A percentile compares a stretch with the other conserved stretches of the same genome.
Conservation (phyloP, 2,888 invertebrate species). For the Hirtodrosophila duncani region DNA sequence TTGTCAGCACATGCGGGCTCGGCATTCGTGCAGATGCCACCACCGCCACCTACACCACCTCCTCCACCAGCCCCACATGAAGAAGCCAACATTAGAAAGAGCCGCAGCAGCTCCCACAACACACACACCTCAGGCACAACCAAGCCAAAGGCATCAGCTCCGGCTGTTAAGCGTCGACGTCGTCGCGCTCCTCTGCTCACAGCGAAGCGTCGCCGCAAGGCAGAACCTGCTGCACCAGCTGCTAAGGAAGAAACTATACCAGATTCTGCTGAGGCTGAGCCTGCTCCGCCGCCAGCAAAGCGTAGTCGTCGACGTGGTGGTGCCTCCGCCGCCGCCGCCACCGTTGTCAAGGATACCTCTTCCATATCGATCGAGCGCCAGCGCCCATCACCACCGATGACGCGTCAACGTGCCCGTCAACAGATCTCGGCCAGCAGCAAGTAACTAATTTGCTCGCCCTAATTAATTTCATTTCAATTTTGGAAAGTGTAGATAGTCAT, state of each 20-base stretch:
- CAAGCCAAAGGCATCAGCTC: conserved; percentile 43
- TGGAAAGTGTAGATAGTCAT: too few relatives aligned
- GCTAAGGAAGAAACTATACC: not conserved
- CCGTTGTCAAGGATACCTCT: conserved; percentile 9
- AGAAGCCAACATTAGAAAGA: conserved; percentile 14
- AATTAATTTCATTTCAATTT: not conserved
- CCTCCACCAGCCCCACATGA: conserved; percentile 16
- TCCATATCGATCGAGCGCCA: conserved; percentile 27
- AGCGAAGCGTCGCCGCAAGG: conserved; percentile 34
- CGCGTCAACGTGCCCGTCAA: conserved; percentile 61
- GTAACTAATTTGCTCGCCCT: conserved; percentile 6
- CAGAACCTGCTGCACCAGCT: not conserved
- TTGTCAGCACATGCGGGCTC: conserved; percentile 53
- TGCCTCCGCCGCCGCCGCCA: conserved; percentile 10
- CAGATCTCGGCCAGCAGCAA: conserved; percentile 62
- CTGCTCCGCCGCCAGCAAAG: conserved; percentile 9
- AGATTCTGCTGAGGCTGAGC: not conserved
- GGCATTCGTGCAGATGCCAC: conserved; percentile 51
- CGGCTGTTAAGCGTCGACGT: conserved; percentile 59
- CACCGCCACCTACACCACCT: conserved; percentile 12
- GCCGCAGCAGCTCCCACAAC: conserved; percentile 39
- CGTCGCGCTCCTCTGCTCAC: conserved; percentile 54
- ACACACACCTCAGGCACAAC: conserved; percentile 52
- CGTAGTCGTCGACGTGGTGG: conserved; percentile 21
- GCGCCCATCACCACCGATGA: conserved; percentile 60